A percentile compares a stretch with the other conserved stretches of the same genome.
These are phyloP conservation scores for Lycaon pictus DNA, from an alignment of 2,113 vertebrate species.

Conservation along the genomic window DNA sequence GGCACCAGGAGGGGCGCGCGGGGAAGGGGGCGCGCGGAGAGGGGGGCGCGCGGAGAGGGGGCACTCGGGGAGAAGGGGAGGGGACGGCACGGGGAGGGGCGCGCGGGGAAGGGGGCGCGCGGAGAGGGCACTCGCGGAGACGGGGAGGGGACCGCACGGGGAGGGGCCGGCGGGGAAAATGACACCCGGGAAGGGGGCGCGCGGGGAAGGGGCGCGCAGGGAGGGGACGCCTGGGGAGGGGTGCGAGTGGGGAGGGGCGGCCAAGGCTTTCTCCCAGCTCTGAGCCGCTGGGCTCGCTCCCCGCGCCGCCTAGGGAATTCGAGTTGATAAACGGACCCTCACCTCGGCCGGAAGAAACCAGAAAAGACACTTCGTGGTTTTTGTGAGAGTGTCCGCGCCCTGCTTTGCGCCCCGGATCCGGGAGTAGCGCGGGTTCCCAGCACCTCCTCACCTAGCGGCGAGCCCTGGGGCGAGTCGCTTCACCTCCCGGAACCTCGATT, in stretches of 20 bases:
- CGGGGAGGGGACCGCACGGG: constrained; percentile 87
- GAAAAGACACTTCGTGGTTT: not conserved
- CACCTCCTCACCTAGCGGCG: not conserved
- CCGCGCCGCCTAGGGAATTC: not conserved
- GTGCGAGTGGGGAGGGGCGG: not conserved
- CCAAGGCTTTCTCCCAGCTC: not conserved
- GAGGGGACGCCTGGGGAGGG: not conserved
- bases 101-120: not conserved
- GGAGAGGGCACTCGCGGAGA: constrained; percentile 88
- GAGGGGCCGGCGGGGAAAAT: constrained; percentile 41
- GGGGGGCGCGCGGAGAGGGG: too few species aligned
- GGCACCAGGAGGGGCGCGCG: constrained; percentile 89
- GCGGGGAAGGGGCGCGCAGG: not conserved
- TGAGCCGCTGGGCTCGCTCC: not conserved
- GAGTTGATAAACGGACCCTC: not conserved
- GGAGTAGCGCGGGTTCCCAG: not conserved
- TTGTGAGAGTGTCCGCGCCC: too few species aligned
- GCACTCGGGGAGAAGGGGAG: not conserved
- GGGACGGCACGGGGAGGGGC: not conserved
- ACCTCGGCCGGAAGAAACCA: not conserved
- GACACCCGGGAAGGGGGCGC: not conserved
- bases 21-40: not conserved
- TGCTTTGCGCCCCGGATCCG: not conserved
- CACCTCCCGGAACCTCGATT: not conserved
- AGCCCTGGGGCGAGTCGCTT: not conserved